Evolutionary conservation across 1,140 invertebrate species (phyloP).

Genomic region (Drosophila quadrilineata): DNA sequence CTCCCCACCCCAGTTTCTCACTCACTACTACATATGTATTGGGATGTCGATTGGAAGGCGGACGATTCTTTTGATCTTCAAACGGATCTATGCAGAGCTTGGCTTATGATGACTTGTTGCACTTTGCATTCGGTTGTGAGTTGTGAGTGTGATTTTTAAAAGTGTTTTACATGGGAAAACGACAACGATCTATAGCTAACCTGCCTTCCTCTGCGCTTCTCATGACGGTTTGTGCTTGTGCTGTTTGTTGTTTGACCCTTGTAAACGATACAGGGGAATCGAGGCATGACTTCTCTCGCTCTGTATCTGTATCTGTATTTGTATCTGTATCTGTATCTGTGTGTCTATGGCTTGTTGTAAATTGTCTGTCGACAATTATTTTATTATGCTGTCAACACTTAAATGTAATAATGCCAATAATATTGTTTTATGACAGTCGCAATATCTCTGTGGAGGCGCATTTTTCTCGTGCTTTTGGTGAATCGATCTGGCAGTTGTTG

Average conservation of each 20-base stretch:
- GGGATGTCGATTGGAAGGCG: no score
- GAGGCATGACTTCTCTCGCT: conserved; percentile 29
- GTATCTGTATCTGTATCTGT: conserved; percentile 17
- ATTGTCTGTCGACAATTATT: conserved; percentile 81
- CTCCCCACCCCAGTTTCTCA: conserved; percentile 15
- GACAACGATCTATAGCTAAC: conserved; percentile 46
- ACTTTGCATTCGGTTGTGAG: conserved; percentile 74
- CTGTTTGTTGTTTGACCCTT: no score
- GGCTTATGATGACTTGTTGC: conserved; percentile 70
- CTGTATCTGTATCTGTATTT: conserved; percentile 24
- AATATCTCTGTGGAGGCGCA: conserved; percentile 66
- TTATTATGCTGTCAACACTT: conserved; percentile 81
- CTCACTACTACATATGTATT: no score
- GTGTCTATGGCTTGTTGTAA: conserved; percentile 46
- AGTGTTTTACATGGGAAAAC: conserved; percentile 80
- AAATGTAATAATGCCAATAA: conserved; percentile 81
- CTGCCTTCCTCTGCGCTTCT: neutral
- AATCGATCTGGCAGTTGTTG: conserved; percentile 34
- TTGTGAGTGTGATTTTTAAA: conserved; percentile 80
- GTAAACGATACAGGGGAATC: conserved; percentile 29
- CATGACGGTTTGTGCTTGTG: no score
- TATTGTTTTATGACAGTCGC: conserved; percentile 81
- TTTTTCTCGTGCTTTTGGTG: conserved; percentile 54
- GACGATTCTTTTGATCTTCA: conserved; percentile 78
- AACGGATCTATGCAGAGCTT: conserved; percentile 19